phyloP scores from a whole-genome alignment of 2,888 invertebrate genomes.

The Synanthedon andrenaeformis region DNA sequence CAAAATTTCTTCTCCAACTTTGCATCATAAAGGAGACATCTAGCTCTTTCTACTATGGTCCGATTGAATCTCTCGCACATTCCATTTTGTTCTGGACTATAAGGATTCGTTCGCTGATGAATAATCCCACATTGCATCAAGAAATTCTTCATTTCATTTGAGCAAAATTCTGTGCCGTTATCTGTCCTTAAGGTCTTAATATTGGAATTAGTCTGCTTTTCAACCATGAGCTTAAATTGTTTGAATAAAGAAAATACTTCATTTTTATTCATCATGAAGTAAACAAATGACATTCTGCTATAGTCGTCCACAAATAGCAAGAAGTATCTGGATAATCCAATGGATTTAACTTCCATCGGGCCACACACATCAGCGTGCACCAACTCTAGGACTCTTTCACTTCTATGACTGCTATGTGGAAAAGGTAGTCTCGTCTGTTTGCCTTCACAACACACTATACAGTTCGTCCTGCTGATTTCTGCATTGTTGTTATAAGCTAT shows the following conservation, averaged over 20 bases:
- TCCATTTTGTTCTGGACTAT: conserved; percentile 8
- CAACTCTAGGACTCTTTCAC: not conserved
- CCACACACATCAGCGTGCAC: conserved; percentile 3
- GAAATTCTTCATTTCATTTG: not conserved
- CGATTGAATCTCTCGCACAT: conserved; percentile 4
- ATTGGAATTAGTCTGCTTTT: no score
- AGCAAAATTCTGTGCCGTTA: conserved; percentile 1
- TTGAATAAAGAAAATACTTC: no score
- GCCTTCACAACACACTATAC: conserved; percentile 3
- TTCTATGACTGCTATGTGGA: not conserved
- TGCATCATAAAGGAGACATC: conserved; percentile 7
- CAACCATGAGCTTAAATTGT: no score
- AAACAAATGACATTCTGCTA: no score
- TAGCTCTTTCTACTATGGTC: conserved; percentile 5
- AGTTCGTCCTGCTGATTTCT: conserved; percentile 2
- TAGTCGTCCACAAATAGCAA: no score
- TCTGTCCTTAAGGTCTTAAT: not conserved
- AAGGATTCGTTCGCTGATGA: not conserved
- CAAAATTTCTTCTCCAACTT: no score
- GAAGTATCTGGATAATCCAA: no score
- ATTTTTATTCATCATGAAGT: no score
- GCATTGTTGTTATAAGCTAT: conserved; percentile 2
- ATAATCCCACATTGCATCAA: no score
- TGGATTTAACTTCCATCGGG: no score
- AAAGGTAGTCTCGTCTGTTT: conserved; percentile 2